These are phyloP conservation scores for Eulithis testata DNA, from an alignment of 2,888 invertebrate genomes.

Conservation along the genomic window DNA sequence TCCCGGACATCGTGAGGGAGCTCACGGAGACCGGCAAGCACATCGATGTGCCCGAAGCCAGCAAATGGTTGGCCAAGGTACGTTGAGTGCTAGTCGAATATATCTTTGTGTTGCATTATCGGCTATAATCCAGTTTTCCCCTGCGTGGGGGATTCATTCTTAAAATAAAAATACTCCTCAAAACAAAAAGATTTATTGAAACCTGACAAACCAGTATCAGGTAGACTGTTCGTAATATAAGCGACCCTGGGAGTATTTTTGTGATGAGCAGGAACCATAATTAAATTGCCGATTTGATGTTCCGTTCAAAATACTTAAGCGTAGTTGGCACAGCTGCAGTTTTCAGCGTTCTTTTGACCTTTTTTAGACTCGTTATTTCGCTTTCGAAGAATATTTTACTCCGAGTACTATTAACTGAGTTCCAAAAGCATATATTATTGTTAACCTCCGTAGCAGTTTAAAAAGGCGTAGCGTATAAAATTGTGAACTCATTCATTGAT, in stretches of 20 bases:
- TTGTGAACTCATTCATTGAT: constrained; percentile 2
- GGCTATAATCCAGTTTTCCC: not conserved
- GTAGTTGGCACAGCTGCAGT: not conserved
- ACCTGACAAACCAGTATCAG: constrained; percentile 2
- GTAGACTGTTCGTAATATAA: not conserved
- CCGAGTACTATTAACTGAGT: not conserved
- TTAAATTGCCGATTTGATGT: too few relatives aligned
- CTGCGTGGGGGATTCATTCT: not conserved
- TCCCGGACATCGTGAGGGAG: constrained; percentile 94
- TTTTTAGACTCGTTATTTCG: not conserved
- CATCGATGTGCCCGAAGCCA: constrained; percentile 91
- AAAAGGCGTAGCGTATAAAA: constrained; percentile 12
- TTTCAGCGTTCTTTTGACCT: not conserved
- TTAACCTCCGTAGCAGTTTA: not conserved
- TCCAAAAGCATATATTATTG: not conserved
- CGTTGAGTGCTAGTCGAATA: constrained; percentile 61
- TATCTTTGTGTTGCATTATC: constrained; percentile 31
- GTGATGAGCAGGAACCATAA: constrained; percentile 6
- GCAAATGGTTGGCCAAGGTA: constrained; percentile 92
- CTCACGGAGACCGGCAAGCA: constrained; percentile 91
- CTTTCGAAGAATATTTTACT: too few relatives aligned
- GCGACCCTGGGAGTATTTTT: constrained; percentile 10
- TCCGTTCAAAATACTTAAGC: not conserved
- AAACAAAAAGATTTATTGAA: not conserved
- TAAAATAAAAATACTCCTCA: constrained; percentile 4